phyloP scores from a whole-genome alignment of 2,113 vertebrate genomes.

The Rana temporaria region DNA sequence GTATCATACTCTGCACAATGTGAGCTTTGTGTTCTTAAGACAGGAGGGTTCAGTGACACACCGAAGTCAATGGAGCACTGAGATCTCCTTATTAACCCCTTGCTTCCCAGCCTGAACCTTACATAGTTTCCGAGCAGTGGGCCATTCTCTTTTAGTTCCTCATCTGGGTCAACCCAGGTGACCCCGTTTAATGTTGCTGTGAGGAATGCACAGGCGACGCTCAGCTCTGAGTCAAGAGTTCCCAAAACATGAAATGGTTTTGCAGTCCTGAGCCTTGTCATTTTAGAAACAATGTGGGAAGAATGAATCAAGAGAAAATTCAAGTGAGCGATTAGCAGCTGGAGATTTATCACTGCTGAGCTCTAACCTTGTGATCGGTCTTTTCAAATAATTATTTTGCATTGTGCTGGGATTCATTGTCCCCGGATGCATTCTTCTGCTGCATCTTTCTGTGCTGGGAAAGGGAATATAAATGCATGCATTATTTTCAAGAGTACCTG shows the following conservation, averaged over 20 bases:
- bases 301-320: conserved; percentile 21
- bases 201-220: conserved; percentile 30
- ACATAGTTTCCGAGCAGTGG: conserved; percentile 52
- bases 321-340: background rate
- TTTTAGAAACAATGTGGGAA: background rate
- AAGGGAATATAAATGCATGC: no score
- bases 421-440: no score
- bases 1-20: conserved; percentile 79
- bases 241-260: background rate
- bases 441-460: no score
- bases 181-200: conserved; percentile 53
- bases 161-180: conserved; percentile 13
- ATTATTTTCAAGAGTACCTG: no score
- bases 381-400: background rate
- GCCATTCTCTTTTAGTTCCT: conserved; percentile 41
- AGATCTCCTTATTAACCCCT: conserved; percentile 63
- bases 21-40: conserved; percentile 74
- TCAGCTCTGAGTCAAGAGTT: background rate
- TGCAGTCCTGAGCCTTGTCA: conserved; percentile 1
- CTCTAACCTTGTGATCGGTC: background rate
- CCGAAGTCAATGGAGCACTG: conserved; percentile 65
- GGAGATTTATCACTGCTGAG: conserved; percentile 24
- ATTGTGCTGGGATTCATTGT: background rate
- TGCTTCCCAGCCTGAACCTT: conserved; percentile 57
- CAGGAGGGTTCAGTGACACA: conserved; percentile 72